Percentiles rank a stretch among this genome's conserved stretches.
These are phyloP conservation scores for Drosophila carrolli DNA, from an alignment of 1,140 invertebrate genomes.

Conservation along the genomic window DNA sequence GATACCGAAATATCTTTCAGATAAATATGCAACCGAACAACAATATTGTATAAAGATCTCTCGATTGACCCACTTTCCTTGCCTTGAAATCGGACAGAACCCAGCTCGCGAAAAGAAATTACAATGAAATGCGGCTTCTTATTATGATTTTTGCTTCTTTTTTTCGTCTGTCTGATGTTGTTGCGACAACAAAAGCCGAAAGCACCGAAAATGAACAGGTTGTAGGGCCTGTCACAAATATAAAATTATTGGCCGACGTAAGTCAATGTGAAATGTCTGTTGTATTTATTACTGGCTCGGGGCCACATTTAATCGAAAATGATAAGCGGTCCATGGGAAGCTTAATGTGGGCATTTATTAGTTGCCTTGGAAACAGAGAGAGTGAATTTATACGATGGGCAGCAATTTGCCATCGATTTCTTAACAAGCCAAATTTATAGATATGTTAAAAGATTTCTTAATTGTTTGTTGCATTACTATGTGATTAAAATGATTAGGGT, in stretches of 20 bases:
- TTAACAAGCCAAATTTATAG: slow-evolving; percentile 8
- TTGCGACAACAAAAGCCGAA: slow-evolving; percentile 20
- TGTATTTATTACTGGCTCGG: slow-evolving; percentile 5
- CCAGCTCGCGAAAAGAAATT: slow-evolving; percentile 47
- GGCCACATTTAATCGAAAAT: slow-evolving; percentile 10
- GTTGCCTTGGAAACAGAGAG: not conserved
- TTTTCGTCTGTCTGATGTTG: not conserved
- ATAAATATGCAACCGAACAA: slow-evolving; percentile 53
- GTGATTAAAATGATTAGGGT: not conserved
- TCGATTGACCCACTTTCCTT: slow-evolving; percentile 60
- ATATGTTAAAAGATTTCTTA: not conserved
- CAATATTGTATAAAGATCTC: slow-evolving; percentile 55
- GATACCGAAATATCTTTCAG: slow-evolving; percentile 49
- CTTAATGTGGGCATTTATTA: slow-evolving; percentile 1
- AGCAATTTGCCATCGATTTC: slow-evolving; percentile 4
- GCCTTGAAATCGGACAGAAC: slow-evolving; percentile 36
- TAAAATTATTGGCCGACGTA: slow-evolving; percentile 25
- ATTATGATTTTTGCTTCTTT: slow-evolving; percentile 30
- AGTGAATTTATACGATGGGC: not conserved
- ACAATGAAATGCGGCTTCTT: slow-evolving; percentile 49
- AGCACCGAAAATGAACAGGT: slow-evolving; percentile 40
- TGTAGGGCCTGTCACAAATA: slow-evolving; percentile 35
- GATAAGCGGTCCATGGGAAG: slow-evolving; percentile 9
- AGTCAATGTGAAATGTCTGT: slow-evolving; percentile 23
- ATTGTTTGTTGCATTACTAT: not conserved